These are phyloP conservation scores for Cyclophora albipunctata DNA, from an alignment of 2,888 invertebrate genomes.

Conservation along the genomic window DNA sequence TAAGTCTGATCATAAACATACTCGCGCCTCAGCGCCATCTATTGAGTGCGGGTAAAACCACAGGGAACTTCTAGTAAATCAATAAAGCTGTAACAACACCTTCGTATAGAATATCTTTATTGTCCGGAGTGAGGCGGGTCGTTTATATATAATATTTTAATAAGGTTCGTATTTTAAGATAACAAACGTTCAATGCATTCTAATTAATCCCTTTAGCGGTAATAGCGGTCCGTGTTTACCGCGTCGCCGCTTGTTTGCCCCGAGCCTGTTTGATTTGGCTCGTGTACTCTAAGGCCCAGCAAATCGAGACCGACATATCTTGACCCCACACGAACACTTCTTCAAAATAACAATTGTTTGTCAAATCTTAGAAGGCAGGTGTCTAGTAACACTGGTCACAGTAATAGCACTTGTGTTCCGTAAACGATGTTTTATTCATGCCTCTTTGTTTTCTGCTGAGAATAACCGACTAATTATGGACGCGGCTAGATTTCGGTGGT, in stretches of 20 bases:
- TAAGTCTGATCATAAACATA: too few relatives aligned
- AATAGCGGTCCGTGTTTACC: slow-evolving; percentile 47
- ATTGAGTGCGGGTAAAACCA: too few relatives aligned
- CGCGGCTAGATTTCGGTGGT: slow-evolving; percentile 43
- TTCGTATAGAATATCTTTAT: too few relatives aligned
- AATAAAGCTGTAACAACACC: too few relatives aligned
- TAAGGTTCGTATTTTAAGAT: too few relatives aligned
- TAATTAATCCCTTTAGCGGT: slow-evolving; percentile 50
- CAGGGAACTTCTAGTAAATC: too few relatives aligned
- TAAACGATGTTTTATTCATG: slow-evolving; percentile 69
- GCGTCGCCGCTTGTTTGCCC: slow-evolving; percentile 46
- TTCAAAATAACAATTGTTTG: not conserved
- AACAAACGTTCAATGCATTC: slow-evolving; percentile 30
- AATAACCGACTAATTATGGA: slow-evolving; percentile 67
- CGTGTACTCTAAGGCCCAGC: slow-evolving; percentile 35
- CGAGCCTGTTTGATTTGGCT: slow-evolving; percentile 41
- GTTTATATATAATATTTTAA: too few relatives aligned
- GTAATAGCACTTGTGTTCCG: slow-evolving; percentile 52
- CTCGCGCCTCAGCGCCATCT: too few relatives aligned
- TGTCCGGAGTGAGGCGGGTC: too few relatives aligned
- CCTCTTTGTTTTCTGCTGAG: slow-evolving; percentile 51
- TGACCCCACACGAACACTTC: slow-evolving; percentile 17
- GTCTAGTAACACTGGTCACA: slow-evolving; percentile 31
- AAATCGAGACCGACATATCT: slow-evolving; percentile 30
- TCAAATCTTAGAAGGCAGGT: slow-evolving; percentile 12